Base-by-base conservation (phyloP, 2,888 invertebrate species). In the Esperia sulphurella region DNA sequence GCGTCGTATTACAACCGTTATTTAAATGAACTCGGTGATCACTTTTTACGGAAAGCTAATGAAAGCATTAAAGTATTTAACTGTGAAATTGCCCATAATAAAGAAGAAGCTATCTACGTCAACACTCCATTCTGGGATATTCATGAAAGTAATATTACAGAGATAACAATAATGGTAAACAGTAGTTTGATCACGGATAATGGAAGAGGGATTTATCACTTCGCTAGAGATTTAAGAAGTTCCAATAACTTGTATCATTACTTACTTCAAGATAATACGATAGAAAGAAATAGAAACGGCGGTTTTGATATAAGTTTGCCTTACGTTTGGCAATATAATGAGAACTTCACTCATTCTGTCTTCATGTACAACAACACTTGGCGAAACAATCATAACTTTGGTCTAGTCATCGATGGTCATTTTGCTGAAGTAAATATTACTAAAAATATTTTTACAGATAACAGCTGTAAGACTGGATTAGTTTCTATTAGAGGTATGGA, bases 191-290 rank as follows among this genome's bases (percentile, higher is more conserved):
- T 99, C 37, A 93, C 93, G 0, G 95, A 96, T 65, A 99, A 99
- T 75, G 95, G 95, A 0, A 93, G 92, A 73, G 97, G 98, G 10
- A 93, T 98, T 54, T 92, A 93, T 48, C 98, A 98, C 63, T 95
- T 96, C 64, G 97, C 97, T 40, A 93, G 97, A 68, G 98, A 99
- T 79, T 92, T 99, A 62, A 93, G 98, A 59, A 95, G 97, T 54
- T 98, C 98, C 0, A 99, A 99, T 70, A 99, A 99, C 84, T 91
- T 99, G 0, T 99, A 98, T 90, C 97, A 98, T 74, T 99, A 99
- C 92, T 91, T 96, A 28, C 79, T 98, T 43, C 95, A 95, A 75
- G 95, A 97, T 66, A 95, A 95, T 51, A 93, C 95, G 0, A 92
- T 99, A 53, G 96, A 96, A 71, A 92, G 95, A 56, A 99, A 98